These are phyloP conservation scores for Eupithecia centaureata DNA, from an alignment of 2,888 invertebrate genomes.

Conservation along the genomic window DNA sequence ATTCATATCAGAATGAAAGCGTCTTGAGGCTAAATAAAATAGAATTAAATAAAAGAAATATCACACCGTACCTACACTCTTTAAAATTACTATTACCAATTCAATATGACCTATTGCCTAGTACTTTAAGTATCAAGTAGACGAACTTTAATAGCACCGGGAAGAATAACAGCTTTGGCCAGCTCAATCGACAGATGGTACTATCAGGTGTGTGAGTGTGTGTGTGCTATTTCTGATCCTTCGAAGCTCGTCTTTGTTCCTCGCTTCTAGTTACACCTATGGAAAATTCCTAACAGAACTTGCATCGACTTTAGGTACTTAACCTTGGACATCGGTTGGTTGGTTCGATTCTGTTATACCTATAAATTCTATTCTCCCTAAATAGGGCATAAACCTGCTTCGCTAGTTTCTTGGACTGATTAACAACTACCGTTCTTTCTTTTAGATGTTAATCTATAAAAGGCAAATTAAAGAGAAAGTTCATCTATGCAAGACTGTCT, in stretches of 20 bases:
- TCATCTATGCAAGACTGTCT: conserved; percentile 4
- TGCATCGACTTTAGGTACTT: not conserved
- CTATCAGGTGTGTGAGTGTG: conserved; percentile 47
- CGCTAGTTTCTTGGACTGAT: not conserved
- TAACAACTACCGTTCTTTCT: not conserved
- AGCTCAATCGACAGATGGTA: conserved; percentile 27
- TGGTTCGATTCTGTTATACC: not conserved
- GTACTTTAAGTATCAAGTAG: too few relatives aligned
- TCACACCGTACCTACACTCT: not conserved
- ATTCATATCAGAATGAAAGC: not conserved
- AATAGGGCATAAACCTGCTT: not conserved
- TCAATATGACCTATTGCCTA: not conserved
- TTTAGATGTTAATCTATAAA: not conserved
- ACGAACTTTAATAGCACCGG: not conserved
- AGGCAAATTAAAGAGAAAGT: conserved; percentile 19
- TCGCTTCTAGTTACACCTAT: not conserved
- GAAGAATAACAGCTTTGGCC: not conserved
- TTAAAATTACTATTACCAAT: not conserved
- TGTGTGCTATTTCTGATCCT: conserved; percentile 43
- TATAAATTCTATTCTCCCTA: not conserved
- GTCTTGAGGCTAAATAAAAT: too few relatives aligned
- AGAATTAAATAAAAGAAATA: too few relatives aligned
- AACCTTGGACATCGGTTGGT: too few relatives aligned
- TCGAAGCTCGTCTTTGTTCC: conserved; percentile 13
- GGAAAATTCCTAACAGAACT: conserved; percentile 11